Base-by-base conservation (phyloP, 2,888 invertebrate species). In the Tenthredo mesomela region DNA sequence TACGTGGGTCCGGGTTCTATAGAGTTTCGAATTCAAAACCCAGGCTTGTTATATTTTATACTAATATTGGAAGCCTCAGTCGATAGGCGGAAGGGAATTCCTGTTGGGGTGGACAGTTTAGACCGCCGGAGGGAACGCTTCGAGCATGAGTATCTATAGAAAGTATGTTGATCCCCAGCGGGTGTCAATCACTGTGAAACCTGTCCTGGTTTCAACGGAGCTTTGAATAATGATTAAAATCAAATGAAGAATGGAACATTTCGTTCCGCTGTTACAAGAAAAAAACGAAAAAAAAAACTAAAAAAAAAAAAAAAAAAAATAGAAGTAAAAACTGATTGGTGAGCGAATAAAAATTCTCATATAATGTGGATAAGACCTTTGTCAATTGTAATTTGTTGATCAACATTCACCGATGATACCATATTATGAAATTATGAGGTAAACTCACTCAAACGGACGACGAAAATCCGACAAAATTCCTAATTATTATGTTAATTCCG, bases 11-110 rank as follows among this genome's bases (percentile, higher is more conserved):
- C 54, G 54, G 54, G 18, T 77, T 80, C 80, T 80, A 80, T 80
- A 80, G 80, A 58, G 80, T 80, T 80, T 61, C 80, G 25, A 61
- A 80, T 80, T 80, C 61, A 61, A 80, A 80, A 80, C 61, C 80
- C 61, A 61, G 80, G 58, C 80, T 80, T 80, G 80, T 58, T 80
- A 80, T 80, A 80, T 80, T 80, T 80, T 80, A 80, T 61, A 80
- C 80, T 80, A 80, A 80, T 80, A 80, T 80, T 80, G 61, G 80
- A 80, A 80, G 40, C 80, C 29, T 50, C 80, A 61, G 33, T 80
- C 80, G 61, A 80, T 61, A 80, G 80, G 40, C 80, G 80, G 40
- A 80, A 80, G 80, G 80, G 80, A 40, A 25, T 58, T 61, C 61
- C 21, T 33, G 40, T 80, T 80, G 80, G 80, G 80, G 25, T 61